Percentiles rank a stretch among this genome's conserved stretches.
These are phyloP conservation scores for Mycteria americana DNA, from an alignment of 2,797 vertebrate genomes.

Conservation along the genomic window DNA sequence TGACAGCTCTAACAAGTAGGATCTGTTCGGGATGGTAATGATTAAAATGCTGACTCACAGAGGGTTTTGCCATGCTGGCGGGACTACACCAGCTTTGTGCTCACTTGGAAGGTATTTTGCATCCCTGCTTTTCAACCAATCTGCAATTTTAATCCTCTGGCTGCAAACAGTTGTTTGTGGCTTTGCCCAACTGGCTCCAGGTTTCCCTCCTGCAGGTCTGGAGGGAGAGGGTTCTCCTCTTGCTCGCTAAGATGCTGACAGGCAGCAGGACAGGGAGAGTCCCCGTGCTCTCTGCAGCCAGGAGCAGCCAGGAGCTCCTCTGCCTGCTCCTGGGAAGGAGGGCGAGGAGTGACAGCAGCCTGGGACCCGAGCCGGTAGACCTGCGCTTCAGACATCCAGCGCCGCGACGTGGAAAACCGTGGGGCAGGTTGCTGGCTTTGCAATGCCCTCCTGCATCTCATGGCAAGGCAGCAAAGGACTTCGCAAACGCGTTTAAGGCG, in stretches of 20 bases:
- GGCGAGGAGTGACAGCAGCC: background rate
- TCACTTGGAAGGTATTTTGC: constrained; percentile 66
- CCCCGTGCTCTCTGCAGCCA: background rate
- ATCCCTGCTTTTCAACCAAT: constrained; percentile 56
- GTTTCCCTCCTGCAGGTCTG: constrained; percentile 25
- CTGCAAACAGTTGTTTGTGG: constrained; percentile 28
- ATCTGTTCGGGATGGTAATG: constrained; percentile 31
- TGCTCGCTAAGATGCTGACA: background rate
- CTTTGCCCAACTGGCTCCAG: constrained; percentile 55
- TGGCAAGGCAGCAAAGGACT: background rate
- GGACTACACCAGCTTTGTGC: constrained; percentile 39
- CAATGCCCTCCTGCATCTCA: fast-evolving
- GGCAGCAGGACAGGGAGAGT: background rate
- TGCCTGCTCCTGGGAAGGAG: background rate
- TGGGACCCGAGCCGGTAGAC: background rate
- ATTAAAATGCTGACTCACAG: constrained; percentile 61
- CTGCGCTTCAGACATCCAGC: background rate
- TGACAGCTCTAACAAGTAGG: constrained; percentile 13
- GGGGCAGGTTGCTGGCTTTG: background rate
- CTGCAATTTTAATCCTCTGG: constrained; percentile 56
- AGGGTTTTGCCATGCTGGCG: constrained; percentile 41
- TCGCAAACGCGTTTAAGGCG: fast-evolving
- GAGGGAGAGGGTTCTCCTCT: background rate
- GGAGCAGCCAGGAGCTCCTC: background rate
- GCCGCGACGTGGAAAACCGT: fast-evolving